These are phyloP conservation scores for Caenorhabditis afra DNA, from an alignment of 2,888 invertebrate species.

Conservation along the genomic window DNA sequence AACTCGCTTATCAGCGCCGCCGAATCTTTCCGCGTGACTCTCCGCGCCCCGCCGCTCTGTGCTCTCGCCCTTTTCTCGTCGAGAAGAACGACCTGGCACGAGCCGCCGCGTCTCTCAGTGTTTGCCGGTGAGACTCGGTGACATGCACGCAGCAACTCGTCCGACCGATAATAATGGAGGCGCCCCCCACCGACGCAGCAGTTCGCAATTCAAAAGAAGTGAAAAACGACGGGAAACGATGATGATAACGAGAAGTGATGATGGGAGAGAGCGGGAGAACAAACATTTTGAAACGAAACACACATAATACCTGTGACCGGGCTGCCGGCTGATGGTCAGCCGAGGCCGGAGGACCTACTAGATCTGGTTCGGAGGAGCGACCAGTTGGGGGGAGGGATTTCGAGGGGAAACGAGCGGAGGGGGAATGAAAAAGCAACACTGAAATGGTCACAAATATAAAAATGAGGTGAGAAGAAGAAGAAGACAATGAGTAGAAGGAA, in stretches of 20 bases:
- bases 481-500: slow-evolving; percentile 21
- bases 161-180: slow-evolving; percentile 13
- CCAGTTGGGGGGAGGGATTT: slow-evolving; percentile 4
- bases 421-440: slow-evolving; percentile 1
- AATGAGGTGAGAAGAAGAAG: slow-evolving; percentile 15
- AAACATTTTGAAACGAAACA: slow-evolving; percentile 26
- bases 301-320: slow-evolving; percentile 20
- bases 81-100: slow-evolving; percentile 10
- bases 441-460: slow-evolving; percentile 30
- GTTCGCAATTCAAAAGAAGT: background rate
- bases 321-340: slow-evolving; percentile 1
- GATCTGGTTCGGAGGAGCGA: slow-evolving; percentile 1
- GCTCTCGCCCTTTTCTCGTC: background rate
- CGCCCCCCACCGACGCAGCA: background rate
- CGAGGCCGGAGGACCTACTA: too few species aligned
- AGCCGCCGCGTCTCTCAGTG: slow-evolving; percentile 9
- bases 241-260: too few species aligned
- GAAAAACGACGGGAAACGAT: slow-evolving; percentile 6
- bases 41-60: background rate
- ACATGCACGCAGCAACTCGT: slow-evolving; percentile 10
- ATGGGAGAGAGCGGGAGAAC: slow-evolving; percentile 11
- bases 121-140: slow-evolving; percentile 15
- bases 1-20: slow-evolving; percentile 2
- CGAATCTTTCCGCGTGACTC: slow-evolving; percentile 7
- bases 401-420: slow-evolving; percentile 3